Evolutionary conservation across 2,113 vertebrate genomes (phyloP).

Genomic region (Castor canadensis): DNA sequence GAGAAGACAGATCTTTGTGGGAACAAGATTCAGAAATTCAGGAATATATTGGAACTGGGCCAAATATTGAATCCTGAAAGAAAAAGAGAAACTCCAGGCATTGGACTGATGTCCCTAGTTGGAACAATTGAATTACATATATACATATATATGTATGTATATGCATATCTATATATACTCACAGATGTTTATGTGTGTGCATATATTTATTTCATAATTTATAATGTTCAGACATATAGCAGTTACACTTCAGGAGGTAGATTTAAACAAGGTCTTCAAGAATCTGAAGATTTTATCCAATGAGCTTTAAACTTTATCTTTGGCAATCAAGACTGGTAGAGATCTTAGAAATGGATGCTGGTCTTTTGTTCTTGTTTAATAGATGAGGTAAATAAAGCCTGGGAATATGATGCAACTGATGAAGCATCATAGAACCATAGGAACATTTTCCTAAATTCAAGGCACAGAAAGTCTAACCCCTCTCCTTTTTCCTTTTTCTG

Average conservation of each 20-base stretch:
- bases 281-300: constrained; percentile 42
- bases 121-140: constrained; percentile 77
- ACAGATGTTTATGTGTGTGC: constrained; percentile 74
- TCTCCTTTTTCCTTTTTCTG: neutral
- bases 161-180: constrained; percentile 34
- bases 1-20: constrained; percentile 87
- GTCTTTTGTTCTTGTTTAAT: neutral
- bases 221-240: constrained; percentile 61
- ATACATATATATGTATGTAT: neutral
- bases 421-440: neutral
- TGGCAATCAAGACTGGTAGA: constrained; percentile 48
- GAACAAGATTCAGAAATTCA: constrained; percentile 84
- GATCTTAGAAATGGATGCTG: neutral
- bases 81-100: constrained; percentile 88
- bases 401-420: neutral
- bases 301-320: constrained; percentile 47
- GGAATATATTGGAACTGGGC: constrained; percentile 81
- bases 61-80: constrained; percentile 84
- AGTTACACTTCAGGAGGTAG: constrained; percentile 69
- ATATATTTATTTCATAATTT: constrained; percentile 62
- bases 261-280: constrained; percentile 60
- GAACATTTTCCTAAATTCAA: neutral
- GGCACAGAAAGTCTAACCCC: neutral
- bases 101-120: constrained; percentile 81
- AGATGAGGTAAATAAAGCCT: neutral